Conservation (phyloP, 2,113 vertebrate species). For the Pseudonaja textilis region DNA sequence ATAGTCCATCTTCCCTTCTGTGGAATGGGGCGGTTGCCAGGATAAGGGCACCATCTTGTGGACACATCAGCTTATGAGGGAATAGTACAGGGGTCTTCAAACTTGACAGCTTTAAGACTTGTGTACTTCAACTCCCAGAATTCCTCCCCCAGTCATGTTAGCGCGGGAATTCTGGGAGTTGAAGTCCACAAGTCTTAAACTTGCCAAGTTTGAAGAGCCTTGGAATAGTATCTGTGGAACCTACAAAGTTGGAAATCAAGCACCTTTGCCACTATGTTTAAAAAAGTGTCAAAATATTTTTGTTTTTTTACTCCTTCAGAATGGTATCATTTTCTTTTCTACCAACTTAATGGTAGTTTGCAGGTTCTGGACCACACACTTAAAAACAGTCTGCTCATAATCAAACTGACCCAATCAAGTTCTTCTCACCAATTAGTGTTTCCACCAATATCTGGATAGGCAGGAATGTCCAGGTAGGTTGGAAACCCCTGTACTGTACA, state of each 20-base stretch:
- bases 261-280: background rate
- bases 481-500: background rate
- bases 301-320: background rate
- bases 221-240: background rate
- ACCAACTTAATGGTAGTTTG: background rate
- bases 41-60: no score
- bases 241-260: background rate
- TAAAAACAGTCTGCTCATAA: background rate
- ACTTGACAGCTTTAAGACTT: no score
- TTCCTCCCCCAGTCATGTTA: no score
- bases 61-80: no score
- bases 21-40: no score
- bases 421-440: background rate
- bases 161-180: no score
- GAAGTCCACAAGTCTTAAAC: no score
- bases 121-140: no score
- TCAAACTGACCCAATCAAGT: background rate
- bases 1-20: no score
- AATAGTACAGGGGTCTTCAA: no score
- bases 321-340: background rate
- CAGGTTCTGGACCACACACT: background rate
- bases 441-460: background rate
- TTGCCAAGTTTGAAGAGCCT: no score
- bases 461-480: no score
- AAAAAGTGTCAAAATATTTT: background rate